Percentiles rank a stretch among this genome's conserved stretches.
phyloP scores from a whole-genome alignment of 2,888 invertebrate genomes.

The Hyposoter dolosus region DNA sequence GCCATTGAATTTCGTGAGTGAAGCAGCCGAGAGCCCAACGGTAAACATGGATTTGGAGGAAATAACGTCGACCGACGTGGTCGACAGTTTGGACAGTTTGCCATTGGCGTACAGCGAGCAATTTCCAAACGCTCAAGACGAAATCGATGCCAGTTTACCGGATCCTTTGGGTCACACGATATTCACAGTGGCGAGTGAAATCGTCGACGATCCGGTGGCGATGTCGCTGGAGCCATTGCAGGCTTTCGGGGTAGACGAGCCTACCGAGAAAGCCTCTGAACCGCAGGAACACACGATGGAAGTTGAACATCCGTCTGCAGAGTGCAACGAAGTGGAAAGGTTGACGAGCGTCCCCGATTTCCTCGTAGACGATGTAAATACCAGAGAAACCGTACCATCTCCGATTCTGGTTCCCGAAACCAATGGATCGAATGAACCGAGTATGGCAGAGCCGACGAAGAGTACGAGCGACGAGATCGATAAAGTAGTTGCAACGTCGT shows the following conservation, averaged over 20 bases:
- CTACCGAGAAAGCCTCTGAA: conserved; percentile 14
- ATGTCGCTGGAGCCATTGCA: background rate
- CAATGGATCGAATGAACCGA: conserved; percentile 13
- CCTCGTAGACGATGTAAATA: background rate
- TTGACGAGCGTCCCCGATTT: conserved; percentile 2
- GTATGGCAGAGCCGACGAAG: background rate
- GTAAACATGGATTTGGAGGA: conserved; percentile 32
- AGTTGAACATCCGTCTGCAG: background rate
- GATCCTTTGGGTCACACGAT: conserved; percentile 38
- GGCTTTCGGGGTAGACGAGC: background rate
- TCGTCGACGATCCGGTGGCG: conserved; percentile 26
- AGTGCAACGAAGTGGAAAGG: background rate
- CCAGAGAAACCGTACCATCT: conserved; percentile 36
- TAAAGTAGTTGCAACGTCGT: background rate
- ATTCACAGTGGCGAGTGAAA: conserved; percentile 45
- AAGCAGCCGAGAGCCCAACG: background rate
- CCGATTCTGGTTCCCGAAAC: conserved; percentile 32
- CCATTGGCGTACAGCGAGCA: conserved; percentile 37
- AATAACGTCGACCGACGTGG: conserved; percentile 11
- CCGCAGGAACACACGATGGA: background rate
- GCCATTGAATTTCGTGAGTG: conserved; percentile 22
- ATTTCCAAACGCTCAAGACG: conserved; percentile 32
- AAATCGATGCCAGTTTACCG: conserved; percentile 51
- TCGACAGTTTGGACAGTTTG: conserved; percentile 15
- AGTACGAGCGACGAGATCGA: background rate